Percentiles rank a stretch among this genome's conserved stretches.
Evolutionary conservation across 2,797 vertebrate genomes (phyloP).

Genomic region (Masticophis lateralis): DNA sequence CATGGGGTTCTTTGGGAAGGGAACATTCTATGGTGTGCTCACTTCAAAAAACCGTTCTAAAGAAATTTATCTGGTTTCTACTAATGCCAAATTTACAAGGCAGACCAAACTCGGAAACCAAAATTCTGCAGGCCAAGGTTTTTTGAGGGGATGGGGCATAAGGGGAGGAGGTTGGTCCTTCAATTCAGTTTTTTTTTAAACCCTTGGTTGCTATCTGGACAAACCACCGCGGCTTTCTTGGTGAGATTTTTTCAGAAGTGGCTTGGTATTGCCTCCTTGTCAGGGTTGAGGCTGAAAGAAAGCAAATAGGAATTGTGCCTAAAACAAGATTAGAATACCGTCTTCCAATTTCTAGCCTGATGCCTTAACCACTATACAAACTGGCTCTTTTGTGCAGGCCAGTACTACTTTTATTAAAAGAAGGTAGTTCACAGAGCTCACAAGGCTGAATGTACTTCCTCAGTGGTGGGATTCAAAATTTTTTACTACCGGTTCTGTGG

Average conservation of each 20-base stretch:
- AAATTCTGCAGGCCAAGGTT: background rate
- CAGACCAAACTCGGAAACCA: background rate
- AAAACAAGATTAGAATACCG: background rate
- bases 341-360: background rate
- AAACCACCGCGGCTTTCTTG: background rate
- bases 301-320: background rate
- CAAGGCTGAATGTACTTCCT: background rate
- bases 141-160: background rate
- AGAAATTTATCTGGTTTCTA: background rate
- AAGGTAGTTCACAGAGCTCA: background rate
- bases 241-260: background rate
- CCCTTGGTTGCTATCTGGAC: background rate
- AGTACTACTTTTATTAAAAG: background rate
- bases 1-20: background rate
- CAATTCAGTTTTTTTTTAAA: background rate
- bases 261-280: background rate
- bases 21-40: background rate
- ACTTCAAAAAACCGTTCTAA: background rate
- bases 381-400: background rate
- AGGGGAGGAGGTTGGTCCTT: background rate
- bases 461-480: too few species aligned
- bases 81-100: background rate
- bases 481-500: too few species aligned
- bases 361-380: background rate
- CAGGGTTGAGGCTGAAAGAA: background rate